Base-by-base conservation (phyloP, 1,140 invertebrate species). In the Magallana angulata region DNA sequence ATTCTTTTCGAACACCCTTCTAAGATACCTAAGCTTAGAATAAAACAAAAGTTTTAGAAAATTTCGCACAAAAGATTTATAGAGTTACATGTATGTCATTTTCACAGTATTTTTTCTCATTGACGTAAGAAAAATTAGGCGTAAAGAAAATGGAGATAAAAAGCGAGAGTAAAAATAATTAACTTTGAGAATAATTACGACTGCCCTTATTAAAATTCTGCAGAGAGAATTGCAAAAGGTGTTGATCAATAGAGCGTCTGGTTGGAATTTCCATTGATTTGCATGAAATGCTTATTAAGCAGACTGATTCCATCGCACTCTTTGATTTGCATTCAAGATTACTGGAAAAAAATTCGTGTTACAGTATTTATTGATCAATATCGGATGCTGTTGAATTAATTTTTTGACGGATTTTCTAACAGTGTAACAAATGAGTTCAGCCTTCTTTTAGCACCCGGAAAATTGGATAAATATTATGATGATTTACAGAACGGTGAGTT, bases 221-320 rank as follows among this genome's bases (percentile, higher is more conserved):
- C 14, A 76, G 18, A 76, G 68, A 76, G 68, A 76, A 18, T 36
- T 76, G 24, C 18, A 76, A 11, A 30, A 76, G 12, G 8, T 76
- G 68, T 30, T 76, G 68, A 76, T 76, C 68, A 76, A 76, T 76
- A 76, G 11, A 30, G 24, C 14, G 18, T 76, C 24, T 11, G 36
- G 24, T 30, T 7, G 18, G 68, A 76, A 76, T 30, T 76, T 30
- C 24, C 68, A 76, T 76, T 76, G 68, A 76, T 76, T 30, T 76
- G 18, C 24, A 76, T 18, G 7, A 30, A 30, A 76, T 76, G 8
- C 24, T 18, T 76, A 76, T 76, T 11, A 68, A 68, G n/a, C 24
- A 11, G 68, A 76, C 24, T 71, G 18, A 71, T 71, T 18, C 24
- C 18, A 71, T 71, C 64, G 24, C n/a, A 30, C 11, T 30, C 18